A percentile compares a stretch with the other conserved stretches of the same genome.
phyloP scores from a whole-genome alignment of 2,113 vertebrate species.

The Felis chaus region DNA sequence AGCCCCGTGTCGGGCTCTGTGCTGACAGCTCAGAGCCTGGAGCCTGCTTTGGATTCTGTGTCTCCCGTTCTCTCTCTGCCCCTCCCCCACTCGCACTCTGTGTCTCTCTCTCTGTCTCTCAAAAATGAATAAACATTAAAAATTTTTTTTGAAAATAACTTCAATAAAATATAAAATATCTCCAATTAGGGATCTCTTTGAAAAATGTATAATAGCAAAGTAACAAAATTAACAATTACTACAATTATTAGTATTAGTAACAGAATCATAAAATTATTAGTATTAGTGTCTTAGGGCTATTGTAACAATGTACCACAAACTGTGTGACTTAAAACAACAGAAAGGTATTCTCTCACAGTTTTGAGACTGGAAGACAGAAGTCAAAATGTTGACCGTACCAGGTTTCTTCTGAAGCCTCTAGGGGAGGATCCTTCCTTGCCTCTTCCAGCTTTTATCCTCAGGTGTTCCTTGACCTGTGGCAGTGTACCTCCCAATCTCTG shows the following conservation, averaged over 20 bases:
- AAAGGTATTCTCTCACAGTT: background rate
- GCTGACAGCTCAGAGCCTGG: too few species aligned
- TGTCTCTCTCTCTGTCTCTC: too few species aligned
- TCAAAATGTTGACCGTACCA: background rate
- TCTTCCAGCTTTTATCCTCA: background rate
- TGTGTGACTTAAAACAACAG: background rate
- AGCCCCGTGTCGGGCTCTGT: rapidly evolving
- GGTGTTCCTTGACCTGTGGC: background rate
- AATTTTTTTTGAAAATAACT: background rate
- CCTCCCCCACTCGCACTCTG: too few species aligned
- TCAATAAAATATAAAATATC: background rate
- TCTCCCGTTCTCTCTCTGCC: too few species aligned
- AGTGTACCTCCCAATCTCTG: background rate
- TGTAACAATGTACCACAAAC: background rate
- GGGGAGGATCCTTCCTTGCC: background rate
- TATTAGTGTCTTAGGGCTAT: background rate
- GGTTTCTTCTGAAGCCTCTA: background rate
- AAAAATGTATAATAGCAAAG: background rate
- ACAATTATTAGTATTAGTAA: background rate
- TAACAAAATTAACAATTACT: background rate
- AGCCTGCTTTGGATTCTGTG: too few species aligned
- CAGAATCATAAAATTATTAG: background rate
- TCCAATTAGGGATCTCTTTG: background rate
- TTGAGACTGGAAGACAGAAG: background rate
- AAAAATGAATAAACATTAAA: too few species aligned